Evolutionary conservation across 2,113 vertebrate genomes (phyloP).

Genomic region (Trachemys scripta): DNA sequence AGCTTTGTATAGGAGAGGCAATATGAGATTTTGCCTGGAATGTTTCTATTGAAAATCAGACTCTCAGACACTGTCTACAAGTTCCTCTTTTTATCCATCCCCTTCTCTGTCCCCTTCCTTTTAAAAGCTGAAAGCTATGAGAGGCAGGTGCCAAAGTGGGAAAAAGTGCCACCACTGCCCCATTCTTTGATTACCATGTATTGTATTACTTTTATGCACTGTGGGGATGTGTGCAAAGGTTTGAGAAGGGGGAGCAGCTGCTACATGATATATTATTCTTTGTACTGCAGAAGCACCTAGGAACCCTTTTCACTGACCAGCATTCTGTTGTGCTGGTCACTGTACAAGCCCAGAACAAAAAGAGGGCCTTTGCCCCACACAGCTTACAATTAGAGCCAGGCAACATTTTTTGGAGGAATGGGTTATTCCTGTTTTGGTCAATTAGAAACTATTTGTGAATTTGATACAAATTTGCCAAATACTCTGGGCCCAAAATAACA

Average conservation of each 20-base stretch:
- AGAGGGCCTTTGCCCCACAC: too few relatives aligned
- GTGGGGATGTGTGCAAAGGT: background rate
- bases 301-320: background rate
- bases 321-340: too few relatives aligned
- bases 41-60: constrained; percentile 9
- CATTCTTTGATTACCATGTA: background rate
- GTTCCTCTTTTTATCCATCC: background rate
- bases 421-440: too few relatives aligned
- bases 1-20: background rate
- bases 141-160: background rate
- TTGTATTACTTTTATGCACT: background rate
- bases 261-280: background rate
- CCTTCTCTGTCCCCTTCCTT: background rate
- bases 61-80: background rate
- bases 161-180: background rate
- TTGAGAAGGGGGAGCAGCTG: background rate
- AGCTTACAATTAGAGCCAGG: too few relatives aligned
- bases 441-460: too few relatives aligned
- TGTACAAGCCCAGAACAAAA: too few relatives aligned
- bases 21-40: background rate
- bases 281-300: background rate
- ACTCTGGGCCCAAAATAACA: too few relatives aligned
- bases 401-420: too few relatives aligned
- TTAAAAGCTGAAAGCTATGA: background rate
- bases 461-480: too few relatives aligned